A percentile compares a stretch with the other conserved stretches of the same genome.
Conservation (phyloP, 2,797 vertebrate species). For the Gastrophryne carolinensis region DNA sequence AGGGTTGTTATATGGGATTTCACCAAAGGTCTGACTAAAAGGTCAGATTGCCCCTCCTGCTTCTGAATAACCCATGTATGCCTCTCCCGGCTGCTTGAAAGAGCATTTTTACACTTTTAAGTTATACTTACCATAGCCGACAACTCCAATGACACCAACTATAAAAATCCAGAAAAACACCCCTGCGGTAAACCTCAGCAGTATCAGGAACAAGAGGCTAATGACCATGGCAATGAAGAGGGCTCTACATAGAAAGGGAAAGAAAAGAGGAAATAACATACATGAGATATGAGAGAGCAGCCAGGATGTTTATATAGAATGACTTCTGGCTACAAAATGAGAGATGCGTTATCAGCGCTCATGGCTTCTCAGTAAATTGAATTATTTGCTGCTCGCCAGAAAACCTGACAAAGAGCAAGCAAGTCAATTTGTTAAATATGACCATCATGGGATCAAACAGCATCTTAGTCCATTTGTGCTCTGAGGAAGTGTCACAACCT, state of each 20-base stretch:
- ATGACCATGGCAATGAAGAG: slow-evolving; percentile 86
- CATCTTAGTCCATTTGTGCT: background rate
- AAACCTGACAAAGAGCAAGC: slow-evolving; percentile 10
- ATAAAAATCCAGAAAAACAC: slow-evolving; percentile 89
- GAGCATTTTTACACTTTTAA: too few relatives aligned
- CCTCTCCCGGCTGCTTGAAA: too few relatives aligned
- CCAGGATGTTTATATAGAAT: slow-evolving; percentile 19
- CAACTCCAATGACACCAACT: slow-evolving; percentile 77
- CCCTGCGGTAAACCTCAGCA: slow-evolving; percentile 86
- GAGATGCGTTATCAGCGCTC: background rate
- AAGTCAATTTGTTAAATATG: slow-evolving; percentile 18
- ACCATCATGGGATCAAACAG: slow-evolving; percentile 16
- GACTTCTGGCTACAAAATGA: background rate
- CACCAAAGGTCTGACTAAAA: too few relatives aligned
- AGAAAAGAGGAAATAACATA: slow-evolving; percentile 33
- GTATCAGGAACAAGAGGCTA: slow-evolving; percentile 87
- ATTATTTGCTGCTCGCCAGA: slow-evolving; percentile 33
- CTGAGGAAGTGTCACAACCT: background rate
- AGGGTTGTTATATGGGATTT: too few relatives aligned
- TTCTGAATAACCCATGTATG: too few relatives aligned
- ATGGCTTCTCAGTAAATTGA: background rate
- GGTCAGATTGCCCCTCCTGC: too few relatives aligned
- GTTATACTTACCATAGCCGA: slow-evolving; percentile 87
- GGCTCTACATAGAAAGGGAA: slow-evolving; percentile 69
- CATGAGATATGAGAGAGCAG: too few relatives aligned